phyloP scores from a whole-genome alignment of 2,888 invertebrate species.

The Pollenia angustigena region DNA sequence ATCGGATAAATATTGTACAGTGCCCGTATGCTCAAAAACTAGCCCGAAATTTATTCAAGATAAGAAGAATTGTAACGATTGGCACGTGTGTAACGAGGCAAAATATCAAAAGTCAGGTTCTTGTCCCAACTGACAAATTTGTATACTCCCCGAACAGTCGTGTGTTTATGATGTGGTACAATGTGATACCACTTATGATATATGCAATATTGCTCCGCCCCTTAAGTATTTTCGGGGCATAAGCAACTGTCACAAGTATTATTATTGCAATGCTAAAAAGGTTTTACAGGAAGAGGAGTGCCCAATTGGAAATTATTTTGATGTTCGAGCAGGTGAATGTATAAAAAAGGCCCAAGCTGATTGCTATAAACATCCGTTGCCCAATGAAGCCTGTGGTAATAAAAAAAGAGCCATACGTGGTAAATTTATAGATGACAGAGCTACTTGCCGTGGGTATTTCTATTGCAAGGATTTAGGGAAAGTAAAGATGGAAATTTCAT shows the following conservation, averaged over 20 bases:
- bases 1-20: slow-evolving; percentile 69
- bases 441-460: slow-evolving; percentile 80
- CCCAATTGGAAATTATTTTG: slow-evolving; percentile 75
- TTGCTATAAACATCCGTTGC: slow-evolving; percentile 77
- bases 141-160: slow-evolving; percentile 65
- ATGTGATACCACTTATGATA: slow-evolving; percentile 75
- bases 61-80: slow-evolving; percentile 77
- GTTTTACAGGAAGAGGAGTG: slow-evolving; percentile 67
- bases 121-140: slow-evolving; percentile 75
- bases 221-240: slow-evolving; percentile 74
- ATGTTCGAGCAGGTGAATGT: slow-evolving; percentile 73
- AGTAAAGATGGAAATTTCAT: slow-evolving; percentile 2
- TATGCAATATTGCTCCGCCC: slow-evolving; percentile 77
- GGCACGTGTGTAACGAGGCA: slow-evolving; percentile 76
- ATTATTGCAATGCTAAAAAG: slow-evolving; percentile 66
- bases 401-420: slow-evolving; percentile 77
- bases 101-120: slow-evolving; percentile 49
- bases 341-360: slow-evolving; percentile 74
- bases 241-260: slow-evolving; percentile 77
- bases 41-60: slow-evolving; percentile 76
- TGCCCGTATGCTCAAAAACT: slow-evolving; percentile 72
- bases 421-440: slow-evolving; percentile 77
- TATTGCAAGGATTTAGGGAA: slow-evolving; percentile 78
- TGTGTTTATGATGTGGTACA: slow-evolving; percentile 76
- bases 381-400: slow-evolving; percentile 78